These are phyloP conservation scores for Drosophila glabriapex DNA, from an alignment of 2,888 invertebrate species.

Conservation along the genomic window DNA sequence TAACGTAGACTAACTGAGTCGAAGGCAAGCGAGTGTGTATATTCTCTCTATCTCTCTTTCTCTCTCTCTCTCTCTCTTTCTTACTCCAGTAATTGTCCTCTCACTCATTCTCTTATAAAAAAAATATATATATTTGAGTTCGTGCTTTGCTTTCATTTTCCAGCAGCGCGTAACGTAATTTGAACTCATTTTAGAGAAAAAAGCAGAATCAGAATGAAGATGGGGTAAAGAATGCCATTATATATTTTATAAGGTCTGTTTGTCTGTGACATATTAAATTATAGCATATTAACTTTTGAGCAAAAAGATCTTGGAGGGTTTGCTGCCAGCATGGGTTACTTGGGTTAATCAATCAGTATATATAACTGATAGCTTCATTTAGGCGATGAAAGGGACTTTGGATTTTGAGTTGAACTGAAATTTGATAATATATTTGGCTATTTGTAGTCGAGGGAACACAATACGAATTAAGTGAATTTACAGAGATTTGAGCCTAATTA, in stretches of 20 bases:
- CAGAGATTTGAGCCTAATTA: not conserved
- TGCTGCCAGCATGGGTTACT: not conserved
- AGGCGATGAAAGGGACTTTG: not conserved
- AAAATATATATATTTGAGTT: constrained; percentile 11
- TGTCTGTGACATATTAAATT: constrained; percentile 42
- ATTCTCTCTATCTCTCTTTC: not conserved
- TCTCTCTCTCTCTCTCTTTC: not conserved
- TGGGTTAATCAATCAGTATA: constrained; percentile 49
- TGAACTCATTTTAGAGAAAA: constrained; percentile 51
- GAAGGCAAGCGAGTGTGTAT: constrained; percentile 34
- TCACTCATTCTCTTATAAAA: constrained; percentile 2
- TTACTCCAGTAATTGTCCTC: not conserved
- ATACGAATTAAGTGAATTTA: not conserved
- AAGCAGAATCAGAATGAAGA: not conserved
- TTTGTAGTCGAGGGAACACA: not conserved
- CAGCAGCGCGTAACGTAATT: constrained; percentile 49
- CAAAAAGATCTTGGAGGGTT: constrained; percentile 9
- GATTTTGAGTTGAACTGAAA: constrained; percentile 15
- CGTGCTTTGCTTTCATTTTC: constrained; percentile 53
- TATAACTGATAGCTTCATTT: not conserved
- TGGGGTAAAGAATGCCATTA: constrained; percentile 10
- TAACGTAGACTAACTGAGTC: constrained; percentile 56
- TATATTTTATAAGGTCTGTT: constrained; percentile 26
- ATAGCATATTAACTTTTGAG: constrained; percentile 62
- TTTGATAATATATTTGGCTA: constrained; percentile 19